A percentile compares a stretch with the other conserved stretches of the same genome.
Conservation (phyloP, 1,140 invertebrate genomes). For the Neotoxoptera formosana region DNA sequence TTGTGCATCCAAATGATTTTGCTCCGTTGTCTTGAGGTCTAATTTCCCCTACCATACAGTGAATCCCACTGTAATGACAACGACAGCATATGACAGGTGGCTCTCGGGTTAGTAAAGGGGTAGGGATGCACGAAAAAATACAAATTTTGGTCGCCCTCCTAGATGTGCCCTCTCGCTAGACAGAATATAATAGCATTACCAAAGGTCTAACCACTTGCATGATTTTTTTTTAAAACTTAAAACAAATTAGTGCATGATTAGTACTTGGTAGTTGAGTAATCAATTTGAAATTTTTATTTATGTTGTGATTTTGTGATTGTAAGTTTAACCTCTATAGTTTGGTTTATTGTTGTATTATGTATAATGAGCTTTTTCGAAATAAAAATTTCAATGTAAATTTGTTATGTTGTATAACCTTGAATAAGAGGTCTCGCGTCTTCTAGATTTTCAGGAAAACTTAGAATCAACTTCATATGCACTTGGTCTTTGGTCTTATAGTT, state of each 20-base stretch:
- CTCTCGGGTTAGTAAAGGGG: too few relatives aligned
- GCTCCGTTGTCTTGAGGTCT: too few relatives aligned
- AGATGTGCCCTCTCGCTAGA: too few relatives aligned
- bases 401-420: background rate
- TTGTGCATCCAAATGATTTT: too few relatives aligned
- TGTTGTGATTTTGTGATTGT: background rate
- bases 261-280: background rate
- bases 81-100: too few relatives aligned
- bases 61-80: too few relatives aligned
- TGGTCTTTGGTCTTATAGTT: background rate
- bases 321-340: background rate
- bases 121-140: too few relatives aligned
- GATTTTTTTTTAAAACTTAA: background rate
- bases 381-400: background rate
- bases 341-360: background rate
- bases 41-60: too few relatives aligned
- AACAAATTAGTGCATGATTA: background rate
- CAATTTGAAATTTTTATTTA: background rate
- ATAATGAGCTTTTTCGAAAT: background rate
- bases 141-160: too few relatives aligned
- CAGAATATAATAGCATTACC: background rate
- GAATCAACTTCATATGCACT: background rate
- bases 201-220: background rate
- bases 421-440: background rate
- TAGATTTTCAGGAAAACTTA: background rate